Evolutionary conservation across 2,888 invertebrate genomes (phyloP).

Genomic region (Smittia sp.): DNA sequence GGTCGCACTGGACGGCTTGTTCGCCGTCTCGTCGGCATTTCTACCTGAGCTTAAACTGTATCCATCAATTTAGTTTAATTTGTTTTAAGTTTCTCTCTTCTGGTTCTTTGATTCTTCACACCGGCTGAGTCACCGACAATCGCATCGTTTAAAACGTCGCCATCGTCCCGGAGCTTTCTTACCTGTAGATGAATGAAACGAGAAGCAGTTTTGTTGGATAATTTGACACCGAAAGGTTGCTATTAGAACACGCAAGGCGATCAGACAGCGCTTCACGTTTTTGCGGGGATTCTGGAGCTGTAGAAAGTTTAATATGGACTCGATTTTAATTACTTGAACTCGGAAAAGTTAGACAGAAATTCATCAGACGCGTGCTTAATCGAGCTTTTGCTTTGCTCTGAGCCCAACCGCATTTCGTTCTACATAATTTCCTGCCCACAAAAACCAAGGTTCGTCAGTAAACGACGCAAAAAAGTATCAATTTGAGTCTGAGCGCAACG

Average conservation of each 20-base stretch:
- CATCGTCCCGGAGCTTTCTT: not conserved
- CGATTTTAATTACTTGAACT: no score
- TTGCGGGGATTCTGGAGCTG: no score
- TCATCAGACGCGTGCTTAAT: no score
- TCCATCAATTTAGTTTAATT: constrained; percentile 40
- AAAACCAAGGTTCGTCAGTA: no score
- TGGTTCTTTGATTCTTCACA: not conserved
- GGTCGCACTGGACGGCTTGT: not conserved
- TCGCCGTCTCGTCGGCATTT: constrained; percentile 5
- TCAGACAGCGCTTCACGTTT: no score
- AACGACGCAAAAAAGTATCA: constrained; percentile 10
- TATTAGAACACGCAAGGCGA: not conserved
- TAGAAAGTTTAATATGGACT: no score
- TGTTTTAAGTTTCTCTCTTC: constrained; percentile 15
- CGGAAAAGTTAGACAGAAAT: no score
- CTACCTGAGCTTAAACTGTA: constrained; percentile 30
- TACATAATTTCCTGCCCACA: not conserved
- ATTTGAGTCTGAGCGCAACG: constrained; percentile 10
- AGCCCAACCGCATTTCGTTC: no score
- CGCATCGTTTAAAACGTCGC: constrained; percentile 6
- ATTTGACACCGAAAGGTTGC: constrained; percentile 29
- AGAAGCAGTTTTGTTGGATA: not conserved
- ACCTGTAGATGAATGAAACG: not conserved
- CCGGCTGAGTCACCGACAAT: not conserved
- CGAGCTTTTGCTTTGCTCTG: no score